Evolutionary conservation across 2,797 vertebrate species (phyloP).

Genomic region (Etheostoma perlongum): DNA sequence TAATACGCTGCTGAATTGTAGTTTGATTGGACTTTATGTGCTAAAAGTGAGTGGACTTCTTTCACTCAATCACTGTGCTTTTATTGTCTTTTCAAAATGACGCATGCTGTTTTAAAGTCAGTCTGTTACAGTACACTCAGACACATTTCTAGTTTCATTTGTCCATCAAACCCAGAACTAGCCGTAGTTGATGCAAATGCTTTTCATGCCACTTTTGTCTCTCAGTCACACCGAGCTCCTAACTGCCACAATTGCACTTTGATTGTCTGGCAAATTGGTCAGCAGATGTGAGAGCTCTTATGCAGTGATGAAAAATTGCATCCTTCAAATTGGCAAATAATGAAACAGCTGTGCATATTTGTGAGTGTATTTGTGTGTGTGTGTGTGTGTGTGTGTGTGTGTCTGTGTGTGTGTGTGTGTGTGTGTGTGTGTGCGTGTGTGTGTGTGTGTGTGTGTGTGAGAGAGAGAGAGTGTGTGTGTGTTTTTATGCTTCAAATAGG

Average conservation of each 20-base stretch:
- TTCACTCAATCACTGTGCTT: not conserved
- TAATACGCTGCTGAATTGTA: not conserved
- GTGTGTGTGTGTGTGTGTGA: constrained; percentile 13
- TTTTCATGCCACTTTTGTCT: constrained; percentile 25
- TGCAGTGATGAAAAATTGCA: constrained; percentile 46
- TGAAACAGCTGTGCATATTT: constrained; percentile 46
- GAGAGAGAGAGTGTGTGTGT: not conserved
- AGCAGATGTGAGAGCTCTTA: constrained; percentile 51
- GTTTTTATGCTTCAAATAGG: constrained; percentile 29
- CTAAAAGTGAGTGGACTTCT: not conserved
- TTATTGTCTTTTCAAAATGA: not conserved
- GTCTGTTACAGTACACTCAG: not conserved
- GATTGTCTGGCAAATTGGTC: constrained; percentile 51
- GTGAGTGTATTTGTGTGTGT: not conserved
- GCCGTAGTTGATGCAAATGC: constrained; percentile 16
- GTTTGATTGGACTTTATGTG: not conserved
- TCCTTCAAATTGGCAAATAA: constrained; percentile 48
- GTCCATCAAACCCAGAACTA: constrained; percentile 11
- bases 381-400: not conserved
- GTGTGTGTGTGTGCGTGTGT: not conserved
- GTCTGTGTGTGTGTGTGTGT: constrained; percentile 10
- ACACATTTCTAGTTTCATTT: constrained; percentile 7
- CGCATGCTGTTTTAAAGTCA: not conserved
- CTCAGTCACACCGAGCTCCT: constrained; percentile 21
- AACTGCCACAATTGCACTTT: constrained; percentile 38